phyloP scores from a whole-genome alignment of 2,888 invertebrate species.

The Koerneria pararmatus region DNA sequence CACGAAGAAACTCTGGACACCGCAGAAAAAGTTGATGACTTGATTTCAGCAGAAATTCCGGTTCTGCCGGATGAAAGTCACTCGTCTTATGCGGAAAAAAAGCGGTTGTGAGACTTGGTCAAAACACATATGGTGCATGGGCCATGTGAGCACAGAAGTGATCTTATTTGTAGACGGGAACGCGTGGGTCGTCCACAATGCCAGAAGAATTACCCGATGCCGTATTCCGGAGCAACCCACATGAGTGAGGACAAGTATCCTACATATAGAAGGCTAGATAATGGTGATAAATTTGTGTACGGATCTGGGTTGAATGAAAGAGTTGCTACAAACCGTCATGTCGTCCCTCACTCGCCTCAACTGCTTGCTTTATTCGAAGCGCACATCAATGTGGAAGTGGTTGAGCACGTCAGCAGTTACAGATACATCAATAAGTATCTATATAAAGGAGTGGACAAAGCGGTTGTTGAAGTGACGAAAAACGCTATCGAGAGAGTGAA shows the following conservation, averaged over 20 bases:
- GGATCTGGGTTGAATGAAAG: too few relatives aligned
- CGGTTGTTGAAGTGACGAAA: slow-evolving; percentile 17
- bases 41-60: slow-evolving; percentile 60
- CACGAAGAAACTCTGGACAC: slow-evolving; percentile 17
- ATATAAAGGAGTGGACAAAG: slow-evolving; percentile 48
- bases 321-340: slow-evolving; percentile 26
- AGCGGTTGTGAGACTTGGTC: slow-evolving; percentile 54
- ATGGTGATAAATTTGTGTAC: too few relatives aligned
- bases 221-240: slow-evolving; percentile 21
- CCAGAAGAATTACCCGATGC: slow-evolving; percentile 25
- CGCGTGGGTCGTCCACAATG: slow-evolving; percentile 4
- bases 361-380: slow-evolving; percentile 53
- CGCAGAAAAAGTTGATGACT: slow-evolving; percentile 47
- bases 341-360: slow-evolving; percentile 39
- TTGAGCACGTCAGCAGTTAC: slow-evolving; percentile 36
- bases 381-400: slow-evolving; percentile 61
- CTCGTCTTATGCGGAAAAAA: slow-evolving; percentile 47
- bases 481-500: not conserved
- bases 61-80: not conserved
- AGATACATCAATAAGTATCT: slow-evolving; percentile 59
- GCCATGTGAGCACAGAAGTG: slow-evolving; percentile 54
- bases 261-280: too few relatives aligned
- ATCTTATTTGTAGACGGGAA: slow-evolving; percentile 26
- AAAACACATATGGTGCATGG: slow-evolving; percentile 59
- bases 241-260: slow-evolving; percentile 24